Evolutionary conservation across 2,888 invertebrate genomes (phyloP).

Genomic region (Drosophila vallismaia): DNA sequence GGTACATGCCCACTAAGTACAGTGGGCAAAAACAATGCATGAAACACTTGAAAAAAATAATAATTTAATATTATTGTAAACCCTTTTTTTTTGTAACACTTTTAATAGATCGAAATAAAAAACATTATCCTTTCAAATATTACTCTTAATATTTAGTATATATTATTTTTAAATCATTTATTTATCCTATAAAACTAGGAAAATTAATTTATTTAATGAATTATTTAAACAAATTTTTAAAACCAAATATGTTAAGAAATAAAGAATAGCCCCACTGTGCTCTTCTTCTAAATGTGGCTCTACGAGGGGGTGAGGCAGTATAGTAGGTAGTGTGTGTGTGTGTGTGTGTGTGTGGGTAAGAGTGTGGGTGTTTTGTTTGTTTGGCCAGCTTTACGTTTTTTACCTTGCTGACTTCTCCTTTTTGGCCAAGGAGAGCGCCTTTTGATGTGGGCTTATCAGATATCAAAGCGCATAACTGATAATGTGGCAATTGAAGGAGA

Average conservation of each 20-base stretch:
- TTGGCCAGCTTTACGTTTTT: constrained; percentile 44
- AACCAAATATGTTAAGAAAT: not conserved
- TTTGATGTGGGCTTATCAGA: constrained; percentile 80
- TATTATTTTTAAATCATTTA: no score
- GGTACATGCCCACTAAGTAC: constrained; percentile 4
- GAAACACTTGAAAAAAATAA: no score
- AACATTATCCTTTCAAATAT: no score
- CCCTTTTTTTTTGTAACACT: no score
- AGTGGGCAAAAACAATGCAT: not conserved
- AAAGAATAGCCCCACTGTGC: constrained; percentile 6
- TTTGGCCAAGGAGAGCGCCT: constrained; percentile 39
- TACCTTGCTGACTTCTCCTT: constrained; percentile 36
- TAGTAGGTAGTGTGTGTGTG: constrained; percentile 5
- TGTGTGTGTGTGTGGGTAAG: not conserved
- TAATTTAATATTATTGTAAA: no score
- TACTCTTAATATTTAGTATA: no score
- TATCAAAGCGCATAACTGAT: constrained; percentile 80
- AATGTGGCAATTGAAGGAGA: constrained; percentile 67
- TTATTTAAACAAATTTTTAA: not conserved
- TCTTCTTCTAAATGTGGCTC: not conserved
- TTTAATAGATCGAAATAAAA: no score
- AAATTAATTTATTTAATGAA: not conserved
- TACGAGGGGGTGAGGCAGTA: not conserved
- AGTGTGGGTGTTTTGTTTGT: constrained; percentile 24
- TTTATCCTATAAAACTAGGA: no score